Percentiles rank a stretch among this genome's conserved stretches.
phyloP scores from a whole-genome alignment of 2,113 vertebrate genomes.

The Gallinago paraguaiae region DNA sequence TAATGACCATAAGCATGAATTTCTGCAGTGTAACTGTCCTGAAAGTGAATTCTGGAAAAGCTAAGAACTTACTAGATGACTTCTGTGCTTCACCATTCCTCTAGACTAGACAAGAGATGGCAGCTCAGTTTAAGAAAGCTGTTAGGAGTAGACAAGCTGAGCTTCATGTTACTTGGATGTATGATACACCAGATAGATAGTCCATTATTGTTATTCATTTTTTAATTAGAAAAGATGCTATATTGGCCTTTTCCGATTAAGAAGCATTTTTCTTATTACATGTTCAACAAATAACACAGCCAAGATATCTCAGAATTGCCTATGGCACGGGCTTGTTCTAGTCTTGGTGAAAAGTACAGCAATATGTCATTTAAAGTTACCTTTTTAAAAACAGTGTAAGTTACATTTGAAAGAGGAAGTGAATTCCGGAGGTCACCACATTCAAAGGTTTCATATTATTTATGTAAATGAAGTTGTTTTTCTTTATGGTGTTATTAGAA shows the following conservation, averaged over 20 bases:
- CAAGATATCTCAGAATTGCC: background rate
- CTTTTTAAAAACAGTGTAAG: background rate
- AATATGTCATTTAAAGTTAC: background rate
- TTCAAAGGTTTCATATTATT: background rate
- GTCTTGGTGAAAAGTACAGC: background rate
- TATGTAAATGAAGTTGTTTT: background rate
- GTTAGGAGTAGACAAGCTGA: background rate
- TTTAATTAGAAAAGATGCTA: background rate
- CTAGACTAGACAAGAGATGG: background rate
- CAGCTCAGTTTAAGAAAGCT: background rate
- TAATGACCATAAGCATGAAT: background rate
- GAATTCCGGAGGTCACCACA: background rate
- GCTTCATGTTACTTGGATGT: background rate
- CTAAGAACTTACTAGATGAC: background rate
- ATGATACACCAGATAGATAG: background rate
- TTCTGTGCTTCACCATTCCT: background rate
- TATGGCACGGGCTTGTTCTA: background rate
- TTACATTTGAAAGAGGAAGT: slow-evolving; percentile 1
- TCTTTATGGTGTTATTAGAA: background rate
- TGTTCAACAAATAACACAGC: background rate
- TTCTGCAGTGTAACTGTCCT: background rate
- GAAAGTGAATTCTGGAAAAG: background rate
- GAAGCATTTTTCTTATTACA: background rate
- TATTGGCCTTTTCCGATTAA: background rate
- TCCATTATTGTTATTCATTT: background rate